Base-by-base conservation (phyloP, 2,113 vertebrate genomes). In the Nipponia nippon region DNA sequence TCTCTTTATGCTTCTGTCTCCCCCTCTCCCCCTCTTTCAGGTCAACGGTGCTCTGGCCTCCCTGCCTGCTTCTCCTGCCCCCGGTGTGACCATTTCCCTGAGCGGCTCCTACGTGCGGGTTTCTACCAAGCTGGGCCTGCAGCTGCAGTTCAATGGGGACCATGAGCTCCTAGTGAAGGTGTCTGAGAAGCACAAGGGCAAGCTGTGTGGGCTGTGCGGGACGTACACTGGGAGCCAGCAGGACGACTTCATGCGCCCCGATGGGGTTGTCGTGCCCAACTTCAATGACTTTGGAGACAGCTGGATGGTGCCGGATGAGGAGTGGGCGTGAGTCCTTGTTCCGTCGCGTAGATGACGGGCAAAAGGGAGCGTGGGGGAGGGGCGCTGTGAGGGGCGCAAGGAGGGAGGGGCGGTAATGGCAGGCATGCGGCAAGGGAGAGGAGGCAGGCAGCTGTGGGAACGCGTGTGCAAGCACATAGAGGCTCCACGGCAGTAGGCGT, bases 151-250 rank as follows among this genome's bases (percentile, higher is more conserved):
- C 85, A 66, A 86, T 20, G 97, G 98, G 25, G 88, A 97, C 27
- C 98, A 98, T 1, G 97, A 97, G 13, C 96, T 99, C 38, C 94
- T 98, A 3, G 85, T 99, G 78, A 95, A 40, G 15, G 89, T 99
- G 56, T 97, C 98, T 3, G 93, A 96, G 52, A 84, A 73, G 27
- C 98, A 98, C 92, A 97, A 98, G 22, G 85, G 97, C 78, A 89
- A 97, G 59, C 92, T 98, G 46, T 99, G 98, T 29, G 99, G 99
- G 44, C 96, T 99, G 73, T 99, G 99, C 56, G 98, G 99, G 44
- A 98, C 98, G 13, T 99, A 98, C 77, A 98, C 98, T 36, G 86
- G 95, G 25, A 53, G 80, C 46, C 89, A 49, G 72, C 91, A 91
- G 52, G 98, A 99, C 5, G 98, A 99, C 92, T 97, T 98, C 91